These are phyloP conservation scores for Sinhomidia bicolor DNA, from an alignment of 2,888 invertebrate species.

Conservation along the genomic window DNA sequence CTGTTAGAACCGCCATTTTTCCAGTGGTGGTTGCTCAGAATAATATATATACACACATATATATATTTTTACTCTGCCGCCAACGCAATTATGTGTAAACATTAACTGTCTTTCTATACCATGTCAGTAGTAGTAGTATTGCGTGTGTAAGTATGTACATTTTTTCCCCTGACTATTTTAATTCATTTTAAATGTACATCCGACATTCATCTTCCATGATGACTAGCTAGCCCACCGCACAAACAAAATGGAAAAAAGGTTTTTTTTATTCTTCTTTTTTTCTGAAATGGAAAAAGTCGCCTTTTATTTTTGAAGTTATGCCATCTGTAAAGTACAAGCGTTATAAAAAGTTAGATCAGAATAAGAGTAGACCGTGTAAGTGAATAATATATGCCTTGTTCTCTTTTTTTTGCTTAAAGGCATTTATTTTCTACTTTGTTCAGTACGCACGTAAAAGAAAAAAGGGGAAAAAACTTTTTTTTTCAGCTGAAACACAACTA, in stretches of 20 bases:
- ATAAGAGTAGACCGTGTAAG: no score
- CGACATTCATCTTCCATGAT: slow-evolving; percentile 31
- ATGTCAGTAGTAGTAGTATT: no score
- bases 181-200: slow-evolving; percentile 55
- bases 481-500: neutral
- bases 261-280: neutral
- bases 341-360: slow-evolving; percentile 2
- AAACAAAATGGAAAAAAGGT: neutral
- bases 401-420: neutral
- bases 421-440: slow-evolving; percentile 28
- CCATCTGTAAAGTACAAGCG: neutral
- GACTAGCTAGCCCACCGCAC: neutral
- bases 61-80: no score
- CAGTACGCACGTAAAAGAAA: slow-evolving; percentile 15
- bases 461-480: slow-evolving; percentile 20
- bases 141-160: neutral
- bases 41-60: no score
- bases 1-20: slow-evolving; percentile 25
- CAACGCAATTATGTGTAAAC: slow-evolving; percentile 48
- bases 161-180: slow-evolving; percentile 28
- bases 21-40: neutral
- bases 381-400: no score
- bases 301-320: neutral
- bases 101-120: neutral
- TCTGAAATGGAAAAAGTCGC: neutral